Conservation (phyloP, 2,797 vertebrate genomes). For the Brotula barbata region DNA sequence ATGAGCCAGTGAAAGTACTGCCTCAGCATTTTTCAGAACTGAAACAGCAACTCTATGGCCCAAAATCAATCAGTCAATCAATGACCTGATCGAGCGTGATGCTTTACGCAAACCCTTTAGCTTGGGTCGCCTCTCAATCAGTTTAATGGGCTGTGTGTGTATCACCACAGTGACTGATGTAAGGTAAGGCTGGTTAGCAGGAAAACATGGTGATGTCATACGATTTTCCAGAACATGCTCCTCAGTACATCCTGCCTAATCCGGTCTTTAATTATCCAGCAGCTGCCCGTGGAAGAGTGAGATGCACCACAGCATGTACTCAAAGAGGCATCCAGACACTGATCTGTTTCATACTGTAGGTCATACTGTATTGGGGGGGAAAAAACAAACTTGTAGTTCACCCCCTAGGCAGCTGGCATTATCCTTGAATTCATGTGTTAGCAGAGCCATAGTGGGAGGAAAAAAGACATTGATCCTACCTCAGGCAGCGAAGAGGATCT, state of each 20-base stretch:
- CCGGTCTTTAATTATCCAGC: conserved; percentile 5
- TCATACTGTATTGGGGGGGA: conserved; percentile 20
- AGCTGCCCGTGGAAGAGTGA: conserved; percentile 1
- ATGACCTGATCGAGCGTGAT: conserved; percentile 29
- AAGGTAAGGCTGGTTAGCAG: conserved; percentile 17
- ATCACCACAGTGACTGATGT: conserved; percentile 28
- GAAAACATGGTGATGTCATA: conserved; percentile 19
- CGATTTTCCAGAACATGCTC: conserved; percentile 20
- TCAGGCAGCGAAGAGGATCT: conserved; percentile 14
- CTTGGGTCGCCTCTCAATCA: conserved; percentile 56
- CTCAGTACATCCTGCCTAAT: background rate
- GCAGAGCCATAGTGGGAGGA: conserved; percentile 14
- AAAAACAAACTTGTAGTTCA: conserved; percentile 10
- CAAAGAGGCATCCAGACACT: too few species aligned
- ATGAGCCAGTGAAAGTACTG: conserved; percentile 17
- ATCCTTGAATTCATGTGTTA: conserved; percentile 32
- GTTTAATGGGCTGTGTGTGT: conserved; percentile 50
- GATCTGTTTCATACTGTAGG: too few species aligned
- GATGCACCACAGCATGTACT: background rate
- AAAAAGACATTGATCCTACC: conserved; percentile 18
- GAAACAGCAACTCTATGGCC: conserved; percentile 27
- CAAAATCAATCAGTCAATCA: conserved; percentile 54
- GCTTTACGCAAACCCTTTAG: conserved; percentile 37
- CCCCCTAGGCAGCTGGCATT: conserved; percentile 20
- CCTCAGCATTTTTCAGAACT: conserved; percentile 51